Evolutionary conservation across 2,888 invertebrate species (phyloP).

Genomic region (Leucophora obtusa): DNA sequence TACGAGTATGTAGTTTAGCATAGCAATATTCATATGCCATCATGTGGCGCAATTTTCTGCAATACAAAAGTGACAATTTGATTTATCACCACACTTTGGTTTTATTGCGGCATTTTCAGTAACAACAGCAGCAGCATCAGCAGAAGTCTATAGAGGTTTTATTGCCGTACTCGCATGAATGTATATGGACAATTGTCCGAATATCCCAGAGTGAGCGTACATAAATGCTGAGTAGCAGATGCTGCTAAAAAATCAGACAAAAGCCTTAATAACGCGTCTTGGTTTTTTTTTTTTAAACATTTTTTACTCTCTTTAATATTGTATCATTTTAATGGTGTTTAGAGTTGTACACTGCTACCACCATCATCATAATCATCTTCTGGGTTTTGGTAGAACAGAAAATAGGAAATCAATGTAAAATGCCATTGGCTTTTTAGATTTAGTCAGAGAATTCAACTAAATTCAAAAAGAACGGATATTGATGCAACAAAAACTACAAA

Average conservation of each 20-base stretch:
- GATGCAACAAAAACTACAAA: slow-evolving; percentile 37
- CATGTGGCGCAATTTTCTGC: slow-evolving; percentile 71
- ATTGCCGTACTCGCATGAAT: slow-evolving; percentile 17
- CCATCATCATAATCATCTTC: background rate
- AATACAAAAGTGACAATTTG: slow-evolving; percentile 77
- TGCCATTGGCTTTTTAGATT: slow-evolving; percentile 48
- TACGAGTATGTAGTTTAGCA: slow-evolving; percentile 25
- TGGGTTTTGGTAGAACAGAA: slow-evolving; percentile 6
- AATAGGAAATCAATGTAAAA: slow-evolving; percentile 53
- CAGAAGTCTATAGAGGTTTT: slow-evolving; percentile 46
- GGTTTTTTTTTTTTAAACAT: background rate
- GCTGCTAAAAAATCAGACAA: slow-evolving; percentile 39
- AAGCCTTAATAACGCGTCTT: slow-evolving; percentile 40
- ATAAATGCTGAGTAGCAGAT: slow-evolving; percentile 46
- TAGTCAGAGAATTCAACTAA: slow-evolving; percentile 13
- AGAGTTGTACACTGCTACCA: slow-evolving; percentile 12
- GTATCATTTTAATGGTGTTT: slow-evolving; percentile 40
- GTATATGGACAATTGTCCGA: slow-evolving; percentile 37
- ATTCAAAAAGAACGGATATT: slow-evolving; percentile 38
- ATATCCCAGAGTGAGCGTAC: slow-evolving; percentile 9
- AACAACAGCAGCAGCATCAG: slow-evolving; percentile 56
- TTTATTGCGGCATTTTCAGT: slow-evolving; percentile 64
- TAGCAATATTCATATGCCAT: slow-evolving; percentile 66
- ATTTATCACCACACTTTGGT: slow-evolving; percentile 77
- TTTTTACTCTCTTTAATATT: slow-evolving; percentile 9